Evolutionary conservation across 2,113 vertebrate genomes (phyloP), one percentile per base, ranked within the genome.

Genomic region (Ranitomeya imitator): DNA sequence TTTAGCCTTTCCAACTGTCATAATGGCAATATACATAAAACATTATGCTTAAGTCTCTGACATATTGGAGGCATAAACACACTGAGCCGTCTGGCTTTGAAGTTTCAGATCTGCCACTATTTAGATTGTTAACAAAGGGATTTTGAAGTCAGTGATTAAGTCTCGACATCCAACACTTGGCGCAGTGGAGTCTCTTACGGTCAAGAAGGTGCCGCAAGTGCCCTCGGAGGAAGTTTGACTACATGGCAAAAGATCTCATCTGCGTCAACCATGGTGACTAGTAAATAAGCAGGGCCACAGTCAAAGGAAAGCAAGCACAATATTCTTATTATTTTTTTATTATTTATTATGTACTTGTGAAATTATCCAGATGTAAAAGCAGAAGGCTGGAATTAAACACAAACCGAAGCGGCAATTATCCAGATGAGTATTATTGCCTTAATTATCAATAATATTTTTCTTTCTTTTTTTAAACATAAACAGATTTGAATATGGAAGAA

Each of bases 1-100:
- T 92, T 92, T 59, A 91, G 92, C 89, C 92, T 94, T 93, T 95
- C 94, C 93, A 94, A 94, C 93, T 94, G 93, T 93, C 93, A 91
- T 90, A 91, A 94, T 93, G 93, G 94, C 86, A 93, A 91, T 93
- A 94, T 94, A 94, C 89, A 93, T 92, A 94, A 94, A 94, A 95
- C 93, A 94, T 78, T 91, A 91, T 90, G 93, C 92, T 95, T 95
- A 93, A 94, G 92, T 94, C 87, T 74, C 91, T 94, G 93, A 94
- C 93, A 93, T 91, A 90, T 89, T 93, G 94, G 91, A 93, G 89
- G 90, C 90, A 94, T 93, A 93, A 94, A 94, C 92, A 95, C 88
- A 93, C 87, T 16, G 90, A 92, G 92, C 89, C 91, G 93, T 90
- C 91, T 93, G 92, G 93, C 91, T 93, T 92, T 93, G 90, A 94